Evolutionary conservation across 2,888 invertebrate species (phyloP), one percentile per base, ranked within the genome.

Genomic region (Pedicia rivosa): DNA sequence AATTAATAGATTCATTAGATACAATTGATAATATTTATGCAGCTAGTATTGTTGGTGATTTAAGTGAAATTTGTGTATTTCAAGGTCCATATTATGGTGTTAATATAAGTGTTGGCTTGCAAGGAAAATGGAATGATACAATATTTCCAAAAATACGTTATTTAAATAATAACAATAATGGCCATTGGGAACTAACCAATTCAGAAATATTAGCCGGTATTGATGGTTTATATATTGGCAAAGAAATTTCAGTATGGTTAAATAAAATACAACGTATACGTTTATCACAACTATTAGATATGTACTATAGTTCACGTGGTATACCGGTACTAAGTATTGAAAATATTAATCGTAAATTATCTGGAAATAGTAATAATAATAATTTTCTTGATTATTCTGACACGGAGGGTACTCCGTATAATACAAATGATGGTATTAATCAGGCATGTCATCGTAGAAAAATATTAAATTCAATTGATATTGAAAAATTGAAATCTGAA

Each of bases 181-280:
- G 38, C 9, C 52, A 27, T 57, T 75, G 73, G 66, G 74, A 78
- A 44, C 64, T 74, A 46, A 78, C 77, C 5, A 70, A 74, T 47
- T 70, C 77, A 15, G 77, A 78, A 56, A 66, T 78, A 37, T 52
- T 78, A 25, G 77, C 72, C 25, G 76, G 73, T 22, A 65, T 79
- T 32, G 78, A 79, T 51, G 78, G 49, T 38, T n/a, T 36, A 6
- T 38, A 36, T 40, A 51, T 74, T 39, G 63, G 71, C 0, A 61
- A 57, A 26, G 57, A 67, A 47, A 49, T 71, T 12, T 57, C 64
- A 10, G 52, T 52, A 22, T 74, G 74, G 74, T 50, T 64, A 4
- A 56, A 62, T 36, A 58, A 63, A 39, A 55, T 70, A 29, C 56
- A 62, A 5, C 61, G 66, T 14, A 53, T 74, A 15, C 60, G 68